Percentiles rank a stretch among this genome's conserved stretches.
Conservation (phyloP, 2,888 invertebrate genomes). For the Drosophila mettleri region DNA sequence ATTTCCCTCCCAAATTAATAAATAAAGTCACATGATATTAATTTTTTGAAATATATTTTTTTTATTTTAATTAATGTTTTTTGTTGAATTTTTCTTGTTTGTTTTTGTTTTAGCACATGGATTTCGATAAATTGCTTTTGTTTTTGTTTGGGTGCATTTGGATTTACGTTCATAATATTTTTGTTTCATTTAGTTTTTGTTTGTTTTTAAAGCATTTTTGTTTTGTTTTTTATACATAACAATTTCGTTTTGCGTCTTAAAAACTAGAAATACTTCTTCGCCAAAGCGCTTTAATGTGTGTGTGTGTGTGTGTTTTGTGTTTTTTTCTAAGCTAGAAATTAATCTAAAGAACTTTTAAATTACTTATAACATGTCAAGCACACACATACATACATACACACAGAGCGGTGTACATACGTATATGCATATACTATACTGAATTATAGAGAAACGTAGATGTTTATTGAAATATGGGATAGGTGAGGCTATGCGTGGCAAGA, state of each 20-base stretch:
- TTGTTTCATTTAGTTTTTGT: slow-evolving; percentile 13
- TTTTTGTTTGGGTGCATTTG: slow-evolving; percentile 49
- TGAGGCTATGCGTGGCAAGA: slow-evolving; percentile 18
- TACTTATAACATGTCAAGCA: slow-evolving; percentile 66
- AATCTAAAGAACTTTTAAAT: slow-evolving; percentile 72
- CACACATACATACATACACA: not conserved
- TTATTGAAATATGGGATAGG: slow-evolving; percentile 2
- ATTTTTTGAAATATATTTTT: slow-evolving; percentile 55
- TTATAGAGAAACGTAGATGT: slow-evolving; percentile 24
- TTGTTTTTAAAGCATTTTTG: slow-evolving; percentile 30
- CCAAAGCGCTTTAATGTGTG: slow-evolving; percentile 53
- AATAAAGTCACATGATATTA: slow-evolving; percentile 3
- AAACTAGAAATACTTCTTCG: slow-evolving; percentile 74
- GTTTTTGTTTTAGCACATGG: slow-evolving; percentile 74
- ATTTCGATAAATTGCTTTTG: slow-evolving; percentile 58
- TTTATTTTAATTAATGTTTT: slow-evolving; percentile 41
- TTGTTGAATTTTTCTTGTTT: slow-evolving; percentile 24
- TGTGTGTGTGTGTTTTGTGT: slow-evolving; percentile 20
- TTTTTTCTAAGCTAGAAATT: slow-evolving; percentile 59
- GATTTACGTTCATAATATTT: slow-evolving; percentile 24
- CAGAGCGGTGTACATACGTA: too few relatives aligned
- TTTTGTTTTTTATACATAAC: slow-evolving; percentile 36
- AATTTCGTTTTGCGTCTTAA: slow-evolving; percentile 57
- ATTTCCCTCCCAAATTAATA: not conserved
- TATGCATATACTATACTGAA: slow-evolving; percentile 11